Percentiles rank a stretch among this genome's conserved stretches.
Evolutionary conservation across 35 echinoderm and acorn worm species (phyloP).

Genomic region (Diadema setosum): DNA sequence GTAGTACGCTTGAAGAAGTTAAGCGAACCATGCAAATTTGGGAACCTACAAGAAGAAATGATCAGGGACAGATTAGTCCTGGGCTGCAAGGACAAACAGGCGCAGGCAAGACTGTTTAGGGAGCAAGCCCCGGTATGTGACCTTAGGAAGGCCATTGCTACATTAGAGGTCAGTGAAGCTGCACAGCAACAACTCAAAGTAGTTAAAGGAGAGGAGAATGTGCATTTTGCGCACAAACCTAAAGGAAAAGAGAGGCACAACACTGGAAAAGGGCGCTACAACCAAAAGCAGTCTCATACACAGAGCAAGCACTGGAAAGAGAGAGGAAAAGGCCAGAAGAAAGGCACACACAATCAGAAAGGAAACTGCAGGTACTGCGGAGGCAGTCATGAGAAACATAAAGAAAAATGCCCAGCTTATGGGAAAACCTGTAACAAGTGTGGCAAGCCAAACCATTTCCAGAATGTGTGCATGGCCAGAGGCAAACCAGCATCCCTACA

Average conservation of each 20-base stretch:
- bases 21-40: conserved; percentile 45
- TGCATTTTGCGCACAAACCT: background rate
- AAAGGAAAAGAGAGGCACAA: too few relatives aligned
- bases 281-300: background rate
- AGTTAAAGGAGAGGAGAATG: background rate
- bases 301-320: background rate
- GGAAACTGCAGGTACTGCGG: conserved; percentile 18
- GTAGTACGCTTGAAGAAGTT: conserved; percentile 7
- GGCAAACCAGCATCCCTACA: background rate
- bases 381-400: background rate
- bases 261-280: background rate
- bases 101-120: conserved; percentile 24
- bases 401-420: conserved; percentile 26
- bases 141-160: conserved; percentile 15
- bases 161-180: background rate
- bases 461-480: background rate
- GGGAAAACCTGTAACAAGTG: conserved; percentile 10
- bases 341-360: background rate
- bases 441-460: conserved; percentile 29
- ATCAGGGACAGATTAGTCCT: conserved; percentile 49
- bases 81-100: conserved; percentile 23
- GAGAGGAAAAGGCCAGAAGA: background rate
- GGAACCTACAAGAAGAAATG: conserved; percentile 10
- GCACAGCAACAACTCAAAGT: conserved; percentile 17
- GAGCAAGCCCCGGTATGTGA: background rate